These are phyloP conservation scores for Corvus cornix DNA, from an alignment of 2,113 vertebrate genomes.

Conservation along the genomic window DNA sequence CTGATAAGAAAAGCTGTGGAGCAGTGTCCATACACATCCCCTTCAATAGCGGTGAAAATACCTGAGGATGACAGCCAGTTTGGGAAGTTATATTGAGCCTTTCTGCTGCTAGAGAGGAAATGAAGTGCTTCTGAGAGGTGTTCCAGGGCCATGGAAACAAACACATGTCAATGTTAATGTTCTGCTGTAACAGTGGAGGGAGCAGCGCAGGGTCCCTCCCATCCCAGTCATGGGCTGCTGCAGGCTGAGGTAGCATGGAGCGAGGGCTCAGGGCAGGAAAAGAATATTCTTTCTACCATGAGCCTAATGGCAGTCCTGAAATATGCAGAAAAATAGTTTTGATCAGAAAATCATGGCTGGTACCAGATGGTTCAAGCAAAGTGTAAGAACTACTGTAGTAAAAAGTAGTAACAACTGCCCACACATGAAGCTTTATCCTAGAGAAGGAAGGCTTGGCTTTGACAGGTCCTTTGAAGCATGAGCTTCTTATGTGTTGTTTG, in stretches of 20 bases:
- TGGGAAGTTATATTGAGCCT: background rate
- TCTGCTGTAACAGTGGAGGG: background rate
- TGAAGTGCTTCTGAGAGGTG: background rate
- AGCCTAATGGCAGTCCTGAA: background rate
- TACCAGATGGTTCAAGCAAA: background rate
- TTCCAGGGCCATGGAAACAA: background rate
- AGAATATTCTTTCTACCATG: background rate
- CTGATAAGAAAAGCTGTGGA: slow-evolving; percentile 4
- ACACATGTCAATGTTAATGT: rapidly evolving
- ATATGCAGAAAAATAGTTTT: background rate
- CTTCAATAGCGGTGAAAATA: background rate
- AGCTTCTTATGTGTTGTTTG: background rate
- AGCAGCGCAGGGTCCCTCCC: background rate
- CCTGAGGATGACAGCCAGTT: background rate
- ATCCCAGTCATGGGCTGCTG: background rate
- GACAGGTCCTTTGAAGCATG: background rate
- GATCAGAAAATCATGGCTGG: background rate
- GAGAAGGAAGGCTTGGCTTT: background rate
- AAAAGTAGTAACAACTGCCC: slow-evolving; percentile 18
- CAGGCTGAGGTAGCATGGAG: background rate
- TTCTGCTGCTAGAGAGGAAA: background rate
- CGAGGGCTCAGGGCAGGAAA: background rate
- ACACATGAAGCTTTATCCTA: background rate
- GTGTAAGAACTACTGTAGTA: background rate
- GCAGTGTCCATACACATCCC: background rate